A percentile compares a stretch with the other conserved stretches of the same genome.
These are phyloP conservation scores for Chrysina gloriosa DNA, from an alignment of 2,888 invertebrate species.

Conservation along the genomic window DNA sequence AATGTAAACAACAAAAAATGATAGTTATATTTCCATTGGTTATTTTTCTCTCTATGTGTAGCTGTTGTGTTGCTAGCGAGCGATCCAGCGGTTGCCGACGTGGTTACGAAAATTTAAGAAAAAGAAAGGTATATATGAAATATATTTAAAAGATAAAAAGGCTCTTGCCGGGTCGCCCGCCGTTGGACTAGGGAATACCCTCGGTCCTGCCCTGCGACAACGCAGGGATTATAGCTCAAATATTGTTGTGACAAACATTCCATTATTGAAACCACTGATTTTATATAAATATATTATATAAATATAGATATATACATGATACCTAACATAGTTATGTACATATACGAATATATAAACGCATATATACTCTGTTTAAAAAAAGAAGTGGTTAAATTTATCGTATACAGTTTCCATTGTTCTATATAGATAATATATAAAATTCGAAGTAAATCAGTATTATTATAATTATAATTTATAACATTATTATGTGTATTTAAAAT, in stretches of 20 bases:
- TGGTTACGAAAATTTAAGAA: not conserved
- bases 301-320: constrained; percentile 44
- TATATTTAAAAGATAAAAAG: no score
- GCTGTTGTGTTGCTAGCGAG: constrained; percentile 64
- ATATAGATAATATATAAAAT: constrained; percentile 19
- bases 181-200: constrained; percentile 51
- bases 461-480: not conserved
- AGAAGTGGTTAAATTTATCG: constrained; percentile 16
- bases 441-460: constrained; percentile 23
- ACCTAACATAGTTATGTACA: constrained; percentile 41
- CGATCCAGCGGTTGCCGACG: constrained; percentile 51
- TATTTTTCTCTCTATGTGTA: constrained; percentile 65
- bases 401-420: constrained; percentile 16
- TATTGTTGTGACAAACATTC: constrained; percentile 67
- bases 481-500: not conserved
- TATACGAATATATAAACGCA: constrained; percentile 39
- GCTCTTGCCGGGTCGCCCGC: constrained; percentile 53
- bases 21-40: constrained; percentile 65
- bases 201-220: constrained; percentile 57
- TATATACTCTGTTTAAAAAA: constrained; percentile 37
- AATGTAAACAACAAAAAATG: constrained; percentile 58
- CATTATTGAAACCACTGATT: constrained; percentile 63
- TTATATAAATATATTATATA: constrained; percentile 54
- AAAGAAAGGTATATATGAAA: constrained; percentile 15
- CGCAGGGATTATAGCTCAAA: constrained; percentile 65